Evolutionary conservation across 1,140 invertebrate species (phyloP).

Genomic region (Melipona quadrifasciata): DNA sequence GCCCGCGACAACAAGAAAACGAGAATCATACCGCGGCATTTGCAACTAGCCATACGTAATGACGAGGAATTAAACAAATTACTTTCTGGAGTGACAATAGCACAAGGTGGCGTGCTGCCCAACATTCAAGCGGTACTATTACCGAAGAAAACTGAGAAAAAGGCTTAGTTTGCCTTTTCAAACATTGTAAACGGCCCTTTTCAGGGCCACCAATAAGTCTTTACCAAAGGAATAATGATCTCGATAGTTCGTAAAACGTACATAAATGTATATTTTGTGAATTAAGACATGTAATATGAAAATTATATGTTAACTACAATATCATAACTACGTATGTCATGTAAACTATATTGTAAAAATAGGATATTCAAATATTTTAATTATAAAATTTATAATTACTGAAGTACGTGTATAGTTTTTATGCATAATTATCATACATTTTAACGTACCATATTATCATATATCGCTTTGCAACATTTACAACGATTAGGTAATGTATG

Average conservation of each 20-base stretch:
- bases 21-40: constrained; percentile 51
- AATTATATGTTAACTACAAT: no score
- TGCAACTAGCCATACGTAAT: constrained; percentile 50
- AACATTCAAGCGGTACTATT: constrained; percentile 56
- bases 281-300: no score
- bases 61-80: constrained; percentile 53
- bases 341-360: no score
- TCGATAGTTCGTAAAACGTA: not conserved
- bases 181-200: constrained; percentile 45
- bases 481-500: no score
- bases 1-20: constrained; percentile 54
- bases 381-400: no score
- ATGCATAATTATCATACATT: no score
- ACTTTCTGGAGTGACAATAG: constrained; percentile 81
- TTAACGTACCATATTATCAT: no score
- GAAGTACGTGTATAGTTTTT: no score
- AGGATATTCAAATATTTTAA: no score
- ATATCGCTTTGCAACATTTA: no score
- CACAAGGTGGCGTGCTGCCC: constrained; percentile 89
- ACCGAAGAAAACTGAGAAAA: constrained; percentile 54
- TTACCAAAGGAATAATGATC: not conserved
- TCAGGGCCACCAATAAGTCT: constrained; percentile 37
- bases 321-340: no score
- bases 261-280: no score
- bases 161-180: constrained; percentile 31